Base-by-base conservation (phyloP, 2,888 invertebrate species). In the Xanthorhoe spadicearia region DNA sequence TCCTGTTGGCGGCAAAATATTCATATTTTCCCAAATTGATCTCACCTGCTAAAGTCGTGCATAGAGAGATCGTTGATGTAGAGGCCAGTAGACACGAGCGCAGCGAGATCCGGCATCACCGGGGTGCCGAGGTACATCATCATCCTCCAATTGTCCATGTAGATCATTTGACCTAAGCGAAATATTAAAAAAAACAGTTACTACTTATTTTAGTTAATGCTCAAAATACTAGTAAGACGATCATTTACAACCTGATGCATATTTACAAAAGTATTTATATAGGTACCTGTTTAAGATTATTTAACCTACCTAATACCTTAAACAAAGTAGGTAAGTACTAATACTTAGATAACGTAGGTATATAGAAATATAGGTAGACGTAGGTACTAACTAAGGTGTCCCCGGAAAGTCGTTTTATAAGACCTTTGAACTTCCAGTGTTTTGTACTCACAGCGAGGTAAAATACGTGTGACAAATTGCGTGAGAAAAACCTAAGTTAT, bases 61-160 rank as follows among this genome's bases (percentile, higher is more conserved):
- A 99, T 98, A n/a, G 99, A 99, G 59, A 99, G 94, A 90, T 99
- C 99, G 83, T 99, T 99, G 84, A 99, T 98, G 85, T 98, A 99
- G 0, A 99, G 94, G 0, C 99, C 99, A 0, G 98, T 97, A 53
- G 97, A 96, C 69, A 98, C 97, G 77, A 99, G 95, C 0, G 98
- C 96, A n/a, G 97, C 97, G 55, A 99, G 93, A 86, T 98, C 98
- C 0, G 97, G 97, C 98, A 99, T 98, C 38, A 99, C 97, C 0
- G 99, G 99, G 0, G 99, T 98, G 7, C 98, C 98, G 59, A 99
- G 93, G 84, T 98, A 99, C 95, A 99, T 97, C 93, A 99, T 98
- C 96, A 98, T 97, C 71, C 97, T 95, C 99, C 99, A 99, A 83
- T 98, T 98, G 76, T 97, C 97, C 98, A 99, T 98, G 88, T 97